Base-by-base conservation (phyloP, 2,888 invertebrate species). In the Stegophylla sp. region DNA sequence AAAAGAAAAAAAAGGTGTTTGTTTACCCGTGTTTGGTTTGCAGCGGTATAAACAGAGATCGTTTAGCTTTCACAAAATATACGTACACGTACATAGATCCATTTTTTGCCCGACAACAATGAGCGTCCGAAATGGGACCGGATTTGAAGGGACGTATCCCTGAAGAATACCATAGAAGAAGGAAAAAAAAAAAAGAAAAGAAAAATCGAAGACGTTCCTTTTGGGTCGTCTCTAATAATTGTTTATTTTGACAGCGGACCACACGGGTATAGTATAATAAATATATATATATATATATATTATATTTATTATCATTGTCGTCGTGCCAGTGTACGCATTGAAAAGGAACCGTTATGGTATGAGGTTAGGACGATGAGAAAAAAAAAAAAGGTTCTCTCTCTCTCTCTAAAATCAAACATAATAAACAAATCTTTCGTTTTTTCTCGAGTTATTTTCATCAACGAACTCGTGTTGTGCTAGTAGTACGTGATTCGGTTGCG, bases 241-340 rank as follows among this genome's bases (percentile, higher is more conserved):
- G 79, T 79, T 79, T 79, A 79, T 79, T 79, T 79, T 79, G 79
- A 79, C 79, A 79, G 79, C 71, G 69, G 61, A 41, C 61, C 23
- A 45, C 48, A 53, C 5, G 13, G 0, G n/a, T n/a, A 23, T 48
- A 63, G n/a, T n/a, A 45, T 28, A 69, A 67, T 7, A 26, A 34
- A n/a, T 20, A 53, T 2, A 26, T 0, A 23, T 13, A 45, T 13
- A 45, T 23, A 66, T 26, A 45, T 48, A 23, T 34, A 34, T 34
- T 34, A 34, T 34, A n/a, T n/a, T n/a, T 34, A 34, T 34, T 34
- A 34, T 34, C 34, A 34, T 34, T 34, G 7, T 34, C 7, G 7
- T 34, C 34, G 34, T 34, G 34, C 34, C 34, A n/a, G 34, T 34
- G 34, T 34, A 7, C 34, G 34, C 4, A 7, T 34, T 7, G 34